Base-by-base conservation (phyloP, 2,113 vertebrate species). In the Pelvicachromis taeniatus region DNA sequence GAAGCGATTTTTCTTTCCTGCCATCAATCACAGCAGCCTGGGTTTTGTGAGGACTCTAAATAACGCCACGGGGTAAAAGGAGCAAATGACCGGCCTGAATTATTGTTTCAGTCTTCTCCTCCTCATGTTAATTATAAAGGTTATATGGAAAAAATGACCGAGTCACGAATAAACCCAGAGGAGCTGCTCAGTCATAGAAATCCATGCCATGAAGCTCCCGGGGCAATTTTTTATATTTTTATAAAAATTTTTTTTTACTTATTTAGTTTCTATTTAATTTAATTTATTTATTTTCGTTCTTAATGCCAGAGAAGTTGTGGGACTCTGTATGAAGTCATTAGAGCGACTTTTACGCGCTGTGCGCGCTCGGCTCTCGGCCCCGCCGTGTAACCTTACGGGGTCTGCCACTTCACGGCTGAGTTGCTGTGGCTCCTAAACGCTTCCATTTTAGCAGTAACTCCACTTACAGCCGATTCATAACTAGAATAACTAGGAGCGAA, bases 161-260 rank as follows among this genome's bases (percentile, higher is more conserved):
- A 40, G 35, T 38, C 33, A 8, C 61, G 19, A 40, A 40, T 38
- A 65, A 19, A 65, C 2, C 33, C 33, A 21, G 12, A 21, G 7
- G 7, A 63, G 33, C 59, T 63, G 59, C 19, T 40, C n/a, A 42
- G 35, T 40, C 61, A 23, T 11, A 40, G 12, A 68, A 42, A 68
- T 23, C 4, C 63, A 68, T 42, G 63, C 12, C 35, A 68, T 6
- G 35, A 23, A 42, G 35, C 4, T 23, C 21, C 35, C 63, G 21
- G 35, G 21, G 35, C n/a, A 40, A 6, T 5, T 16, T 19, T 40
- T 14, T 0, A 8, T 9, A 4, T 11, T 4, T 7, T n/a, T 2
- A 58, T 31, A 4, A 8, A 59, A 1, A 59, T 59, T 6, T 29
- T 4, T 29, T 29, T 29, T 33, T 59, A 4, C 9, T 33, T 33